Conservation (phyloP, 92 coral and sea anemone species). For the Porites rus region DNA sequence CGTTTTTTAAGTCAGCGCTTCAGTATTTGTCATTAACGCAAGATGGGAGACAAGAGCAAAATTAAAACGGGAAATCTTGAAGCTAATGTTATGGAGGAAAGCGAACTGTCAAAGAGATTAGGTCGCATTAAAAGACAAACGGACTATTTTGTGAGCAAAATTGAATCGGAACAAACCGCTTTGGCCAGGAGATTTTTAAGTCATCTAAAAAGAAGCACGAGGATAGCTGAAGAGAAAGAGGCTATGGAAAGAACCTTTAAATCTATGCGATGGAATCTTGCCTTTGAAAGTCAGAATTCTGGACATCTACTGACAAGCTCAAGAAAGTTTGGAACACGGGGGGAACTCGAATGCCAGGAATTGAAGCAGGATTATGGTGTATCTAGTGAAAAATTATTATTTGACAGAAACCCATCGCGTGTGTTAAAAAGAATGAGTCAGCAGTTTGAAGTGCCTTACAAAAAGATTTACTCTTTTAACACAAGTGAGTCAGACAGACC, state of each 20-base stretch:
- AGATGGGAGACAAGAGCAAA: conserved; percentile 75
- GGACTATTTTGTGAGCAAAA: conserved; percentile 59
- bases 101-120: conserved; percentile 57
- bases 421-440: conserved; percentile 76
- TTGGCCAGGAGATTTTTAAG: conserved; percentile 79
- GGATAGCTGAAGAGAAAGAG: conserved; percentile 79
- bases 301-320: conserved; percentile 2
- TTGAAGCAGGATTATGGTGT: not conserved
- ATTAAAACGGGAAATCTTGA: conserved; percentile 79
- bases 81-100: conserved; percentile 78
- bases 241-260: conserved; percentile 57
- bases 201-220: conserved; percentile 74
- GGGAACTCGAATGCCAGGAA: not conserved
- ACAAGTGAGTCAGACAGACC: conserved; percentile 71
- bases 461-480: conserved; percentile 74
- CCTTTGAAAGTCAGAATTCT: conserved; percentile 35
- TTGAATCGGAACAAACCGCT: conserved; percentile 69
- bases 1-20: not conserved
- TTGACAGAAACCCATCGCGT: conserved; percentile 23
- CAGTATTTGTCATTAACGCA: not conserved
- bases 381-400: not conserved
- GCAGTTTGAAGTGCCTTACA: conserved; percentile 83
- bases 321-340: not conserved
- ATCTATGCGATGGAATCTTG: conserved; percentile 54
- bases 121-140: conserved; percentile 70